Percentiles rank a stretch among this genome's conserved stretches.
These are phyloP conservation scores for Fratercula arctica DNA, from an alignment of 2,797 vertebrate genomes.

Conservation along the genomic window DNA sequence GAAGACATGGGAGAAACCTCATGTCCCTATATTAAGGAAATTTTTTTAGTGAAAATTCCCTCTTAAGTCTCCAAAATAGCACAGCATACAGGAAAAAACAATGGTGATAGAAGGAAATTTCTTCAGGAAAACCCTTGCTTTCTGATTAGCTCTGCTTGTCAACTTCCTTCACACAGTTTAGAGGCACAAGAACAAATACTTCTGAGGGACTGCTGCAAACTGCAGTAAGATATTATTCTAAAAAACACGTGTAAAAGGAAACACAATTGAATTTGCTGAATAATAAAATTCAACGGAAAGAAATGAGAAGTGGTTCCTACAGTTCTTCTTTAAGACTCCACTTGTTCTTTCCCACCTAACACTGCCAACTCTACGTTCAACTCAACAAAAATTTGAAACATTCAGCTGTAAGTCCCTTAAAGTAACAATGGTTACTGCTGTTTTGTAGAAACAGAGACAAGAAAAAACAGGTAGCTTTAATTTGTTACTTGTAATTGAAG, in stretches of 20 bases:
- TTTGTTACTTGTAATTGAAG: not conserved
- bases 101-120: not conserved
- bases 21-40: not conserved
- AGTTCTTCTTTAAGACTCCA: not conserved
- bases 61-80: not conserved
- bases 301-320: not conserved
- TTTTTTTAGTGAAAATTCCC: not conserved
- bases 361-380: not conserved
- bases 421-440: not conserved
- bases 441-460: not conserved
- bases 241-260: not conserved
- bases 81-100: not conserved
- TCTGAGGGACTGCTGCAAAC: not conserved
- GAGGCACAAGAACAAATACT: not conserved
- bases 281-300: not conserved
- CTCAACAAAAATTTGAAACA: not conserved
- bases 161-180: not conserved
- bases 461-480: not conserved
- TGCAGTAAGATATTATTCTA: not conserved
- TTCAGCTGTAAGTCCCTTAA: not conserved
- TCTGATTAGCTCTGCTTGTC: not conserved
- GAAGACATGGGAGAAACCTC: not conserved
- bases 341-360: not conserved
- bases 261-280: not conserved
- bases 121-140: not conserved